Conservation (phyloP, 2,888 invertebrate genomes). For the Agrenia bidenticulata region DNA sequence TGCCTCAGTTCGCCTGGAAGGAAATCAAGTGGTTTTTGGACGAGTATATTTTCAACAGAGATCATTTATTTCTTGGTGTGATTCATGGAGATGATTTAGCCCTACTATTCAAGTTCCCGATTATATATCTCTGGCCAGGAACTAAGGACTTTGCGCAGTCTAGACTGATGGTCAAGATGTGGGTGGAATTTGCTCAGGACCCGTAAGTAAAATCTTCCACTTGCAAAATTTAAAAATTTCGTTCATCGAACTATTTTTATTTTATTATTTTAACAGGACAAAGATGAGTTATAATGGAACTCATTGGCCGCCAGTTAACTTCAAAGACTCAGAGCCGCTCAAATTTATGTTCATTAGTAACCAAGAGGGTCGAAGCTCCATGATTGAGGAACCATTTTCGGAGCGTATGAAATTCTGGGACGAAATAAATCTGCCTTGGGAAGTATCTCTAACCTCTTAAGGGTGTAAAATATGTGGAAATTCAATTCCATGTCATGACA, state of each 20-base stretch:
- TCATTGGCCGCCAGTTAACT: constrained; percentile 25
- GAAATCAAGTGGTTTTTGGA: constrained; percentile 27
- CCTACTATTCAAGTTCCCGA: constrained; percentile 59
- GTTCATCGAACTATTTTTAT: neutral
- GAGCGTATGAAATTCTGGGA: constrained; percentile 46
- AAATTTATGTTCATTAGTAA: constrained; percentile 39
- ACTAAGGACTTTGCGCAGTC: constrained; percentile 41
- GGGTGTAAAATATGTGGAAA: no score
- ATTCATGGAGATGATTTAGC: constrained; percentile 59
- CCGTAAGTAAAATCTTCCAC: constrained; percentile 29
- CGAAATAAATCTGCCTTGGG: constrained; percentile 40
- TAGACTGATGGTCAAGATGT: constrained; percentile 36
- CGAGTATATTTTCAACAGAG: constrained; percentile 14
- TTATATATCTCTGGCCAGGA: constrained; percentile 46
- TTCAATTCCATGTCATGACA: no score
- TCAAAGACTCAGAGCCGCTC: constrained; percentile 5
- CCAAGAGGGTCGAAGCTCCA: neutral
- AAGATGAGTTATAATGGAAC: constrained; percentile 21
- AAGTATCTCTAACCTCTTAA: neutral
- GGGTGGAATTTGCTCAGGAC: constrained; percentile 39
- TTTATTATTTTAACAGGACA: constrained; percentile 12
- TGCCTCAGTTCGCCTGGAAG: constrained; percentile 28
- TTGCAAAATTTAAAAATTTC: constrained; percentile 2
- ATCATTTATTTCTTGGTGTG: constrained; percentile 13
- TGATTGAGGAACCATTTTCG: constrained; percentile 41